phyloP scores from a whole-genome alignment of 2,888 invertebrate genomes.

The Heliconius aoede region DNA sequence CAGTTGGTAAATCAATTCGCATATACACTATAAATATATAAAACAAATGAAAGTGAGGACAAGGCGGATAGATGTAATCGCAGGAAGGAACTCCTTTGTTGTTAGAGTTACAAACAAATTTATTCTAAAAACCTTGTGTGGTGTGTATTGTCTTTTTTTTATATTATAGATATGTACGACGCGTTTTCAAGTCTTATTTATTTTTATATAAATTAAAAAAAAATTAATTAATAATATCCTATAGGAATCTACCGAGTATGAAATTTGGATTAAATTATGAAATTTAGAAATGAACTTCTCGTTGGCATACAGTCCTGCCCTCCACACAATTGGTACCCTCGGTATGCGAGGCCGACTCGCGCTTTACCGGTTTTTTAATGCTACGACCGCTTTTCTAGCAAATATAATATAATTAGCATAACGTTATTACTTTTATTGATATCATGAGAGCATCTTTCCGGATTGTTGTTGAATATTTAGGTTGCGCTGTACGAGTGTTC shows the following conservation, averaged over 20 bases:
- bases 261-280: too few relatives aligned
- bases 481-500: slow-evolving; percentile 27
- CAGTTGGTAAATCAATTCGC: neutral
- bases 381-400: too few relatives aligned
- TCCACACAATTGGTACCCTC: too few relatives aligned
- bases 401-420: too few relatives aligned
- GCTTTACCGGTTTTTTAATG: too few relatives aligned
- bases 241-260: too few relatives aligned
- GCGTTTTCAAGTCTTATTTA: neutral
- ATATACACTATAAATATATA: neutral
- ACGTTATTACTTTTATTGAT: neutral
- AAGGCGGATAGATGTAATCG: slow-evolving; percentile 34
- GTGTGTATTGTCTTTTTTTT: slow-evolving; percentile 26
- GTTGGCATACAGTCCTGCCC: too few relatives aligned
- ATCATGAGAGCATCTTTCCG: slow-evolving; percentile 23
- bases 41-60: slow-evolving; percentile 26
- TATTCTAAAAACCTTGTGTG: slow-evolving; percentile 40
- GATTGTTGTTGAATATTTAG: slow-evolving; percentile 32
- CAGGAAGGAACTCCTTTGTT: slow-evolving; percentile 43
- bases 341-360: too few relatives aligned
- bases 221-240: too few relatives aligned
- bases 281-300: too few relatives aligned
- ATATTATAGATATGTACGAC: neutral
- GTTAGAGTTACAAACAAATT: slow-evolving; percentile 33
- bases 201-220: neutral